Conservation (phyloP, 2,888 invertebrate genomes). For the Zaprionus lineosus region DNA sequence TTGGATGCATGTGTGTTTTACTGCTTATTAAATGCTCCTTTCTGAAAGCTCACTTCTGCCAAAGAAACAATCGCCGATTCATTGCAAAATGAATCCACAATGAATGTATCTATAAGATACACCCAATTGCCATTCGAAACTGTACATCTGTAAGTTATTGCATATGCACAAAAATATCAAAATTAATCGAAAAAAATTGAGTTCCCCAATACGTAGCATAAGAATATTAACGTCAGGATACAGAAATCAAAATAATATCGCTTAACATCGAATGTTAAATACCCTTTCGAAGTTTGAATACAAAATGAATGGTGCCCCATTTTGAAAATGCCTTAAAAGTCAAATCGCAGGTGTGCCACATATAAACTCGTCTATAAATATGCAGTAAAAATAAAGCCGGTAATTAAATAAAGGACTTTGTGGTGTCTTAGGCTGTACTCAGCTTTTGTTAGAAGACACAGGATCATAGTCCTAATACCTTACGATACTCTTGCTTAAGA, state of each 20-base stretch:
- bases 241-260: not conserved
- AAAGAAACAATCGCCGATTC: slow-evolving; percentile 37
- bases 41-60: not conserved
- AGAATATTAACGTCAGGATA: not conserved
- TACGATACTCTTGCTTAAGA: slow-evolving; percentile 2
- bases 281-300: too few species aligned
- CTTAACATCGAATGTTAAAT: not conserved
- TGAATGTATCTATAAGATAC: slow-evolving; percentile 11
- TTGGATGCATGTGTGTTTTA: slow-evolving; percentile 58
- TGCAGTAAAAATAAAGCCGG: too few species aligned
- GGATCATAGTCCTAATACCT: not conserved
- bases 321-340: too few species aligned
- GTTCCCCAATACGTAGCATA: slow-evolving; percentile 22
- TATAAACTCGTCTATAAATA: too few species aligned
- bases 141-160: slow-evolving; percentile 62
- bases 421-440: too few species aligned
- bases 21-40: slow-evolving; percentile 64
- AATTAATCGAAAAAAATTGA: slow-evolving; percentile 59
- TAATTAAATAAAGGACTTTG: too few species aligned
- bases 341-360: too few species aligned
- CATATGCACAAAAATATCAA: slow-evolving; percentile 60
- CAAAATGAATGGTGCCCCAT: too few species aligned
- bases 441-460: too few species aligned
- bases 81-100: slow-evolving; percentile 38
- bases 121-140: too few species aligned